A percentile compares a stretch with the other conserved stretches of the same genome.
phyloP scores from a whole-genome alignment of 2,113 vertebrate genomes.

The Strigops habroptila region DNA sequence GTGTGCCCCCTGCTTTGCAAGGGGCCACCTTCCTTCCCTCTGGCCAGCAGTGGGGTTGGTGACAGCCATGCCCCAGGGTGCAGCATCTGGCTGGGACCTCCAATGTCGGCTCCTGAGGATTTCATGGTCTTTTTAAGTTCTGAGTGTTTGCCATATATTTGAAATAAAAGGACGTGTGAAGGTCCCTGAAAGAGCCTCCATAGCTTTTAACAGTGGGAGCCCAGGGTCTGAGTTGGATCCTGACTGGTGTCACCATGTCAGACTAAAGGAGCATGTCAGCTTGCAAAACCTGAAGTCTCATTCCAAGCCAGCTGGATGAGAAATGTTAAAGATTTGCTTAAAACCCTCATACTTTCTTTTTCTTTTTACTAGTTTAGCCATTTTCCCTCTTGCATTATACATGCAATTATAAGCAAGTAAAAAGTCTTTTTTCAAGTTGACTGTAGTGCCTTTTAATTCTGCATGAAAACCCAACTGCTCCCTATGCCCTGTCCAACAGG shows the following conservation, averaged over 20 bases:
- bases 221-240: not conserved
- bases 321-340: slow-evolving; percentile 18
- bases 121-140: not conserved
- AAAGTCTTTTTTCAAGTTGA: not conserved
- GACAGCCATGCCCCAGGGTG: not conserved
- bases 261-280: slow-evolving; percentile 10
- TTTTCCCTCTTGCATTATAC: slow-evolving; percentile 49
- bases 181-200: not conserved
- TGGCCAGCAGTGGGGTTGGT: not conserved
- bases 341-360: slow-evolving; percentile 19
- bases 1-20: not conserved
- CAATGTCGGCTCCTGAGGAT: not conserved
- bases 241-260: not conserved
- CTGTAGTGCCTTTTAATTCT: slow-evolving; percentile 21
- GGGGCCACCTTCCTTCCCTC: not conserved
- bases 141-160: not conserved
- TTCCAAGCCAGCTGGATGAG: not conserved
- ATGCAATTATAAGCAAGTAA: slow-evolving; percentile 30
- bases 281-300: not conserved
- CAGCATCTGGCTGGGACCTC: not conserved
- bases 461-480: not conserved
- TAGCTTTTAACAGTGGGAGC: not conserved
- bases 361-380: slow-evolving; percentile 16
- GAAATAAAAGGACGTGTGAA: not conserved
- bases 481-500: not conserved